phyloP scores from a whole-genome alignment of 2,113 vertebrate species.

The Acinonyx jubatus region DNA sequence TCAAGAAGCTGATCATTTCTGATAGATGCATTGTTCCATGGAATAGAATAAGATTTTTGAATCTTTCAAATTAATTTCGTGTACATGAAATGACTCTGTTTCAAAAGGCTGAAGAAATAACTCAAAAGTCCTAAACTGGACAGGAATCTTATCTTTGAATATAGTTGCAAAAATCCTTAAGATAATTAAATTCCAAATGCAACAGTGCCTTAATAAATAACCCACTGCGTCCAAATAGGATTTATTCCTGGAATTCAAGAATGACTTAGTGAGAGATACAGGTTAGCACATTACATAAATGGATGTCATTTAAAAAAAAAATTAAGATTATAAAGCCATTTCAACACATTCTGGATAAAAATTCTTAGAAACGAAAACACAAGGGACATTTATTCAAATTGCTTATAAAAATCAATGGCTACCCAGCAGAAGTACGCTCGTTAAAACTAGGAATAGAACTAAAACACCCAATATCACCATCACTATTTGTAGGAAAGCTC shows the following conservation, averaged over 20 bases:
- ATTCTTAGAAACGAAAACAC: neutral
- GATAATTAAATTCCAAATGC: neutral
- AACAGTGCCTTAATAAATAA: neutral
- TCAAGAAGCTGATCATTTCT: neutral
- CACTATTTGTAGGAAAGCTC: neutral
- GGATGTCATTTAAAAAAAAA: neutral
- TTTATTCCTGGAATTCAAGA: constrained; percentile 50
- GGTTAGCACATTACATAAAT: neutral
- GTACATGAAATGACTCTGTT: neutral
- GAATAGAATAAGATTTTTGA: neutral
- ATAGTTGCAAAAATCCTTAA: neutral
- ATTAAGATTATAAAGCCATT: neutral
- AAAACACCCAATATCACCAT: neutral
- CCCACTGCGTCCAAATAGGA: neutral
- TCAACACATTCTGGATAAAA: neutral
- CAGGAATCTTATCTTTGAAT: neutral
- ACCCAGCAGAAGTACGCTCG: neutral
- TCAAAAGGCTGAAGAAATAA: neutral
- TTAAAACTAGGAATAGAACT: neutral
- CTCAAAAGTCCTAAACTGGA: neutral
- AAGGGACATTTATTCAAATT: neutral
- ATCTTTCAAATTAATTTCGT: neutral
- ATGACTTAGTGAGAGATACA: neutral
- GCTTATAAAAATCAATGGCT: neutral
- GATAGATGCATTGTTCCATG: neutral